These are phyloP conservation scores for Eupithecia insigniata DNA, from an alignment of 2,888 invertebrate species.

Conservation along the genomic window DNA sequence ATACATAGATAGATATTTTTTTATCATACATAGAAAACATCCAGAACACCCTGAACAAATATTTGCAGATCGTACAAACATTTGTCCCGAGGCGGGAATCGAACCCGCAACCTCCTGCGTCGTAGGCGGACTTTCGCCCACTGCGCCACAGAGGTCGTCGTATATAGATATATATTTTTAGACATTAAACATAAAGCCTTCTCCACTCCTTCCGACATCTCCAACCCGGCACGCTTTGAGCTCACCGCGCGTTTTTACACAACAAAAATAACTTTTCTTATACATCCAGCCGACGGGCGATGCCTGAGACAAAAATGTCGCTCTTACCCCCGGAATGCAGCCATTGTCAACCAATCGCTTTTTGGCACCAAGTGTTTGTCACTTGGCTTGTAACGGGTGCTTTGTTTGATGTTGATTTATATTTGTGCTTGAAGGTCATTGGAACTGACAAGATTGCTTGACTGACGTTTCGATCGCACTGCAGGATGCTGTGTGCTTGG, in stretches of 20 bases:
- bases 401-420: constrained; percentile 11
- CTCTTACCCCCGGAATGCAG: constrained; percentile 24
- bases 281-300: constrained; percentile 5
- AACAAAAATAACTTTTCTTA: constrained; percentile 55
- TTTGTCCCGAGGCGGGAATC: no score
- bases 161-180: no score
- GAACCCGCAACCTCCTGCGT: no score
- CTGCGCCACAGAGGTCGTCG: no score
- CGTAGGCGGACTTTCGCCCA: no score
- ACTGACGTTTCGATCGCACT: background rate
- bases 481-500: no score
- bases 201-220: constrained; percentile 19
- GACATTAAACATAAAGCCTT: constrained; percentile 11
- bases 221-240: constrained; percentile 54
- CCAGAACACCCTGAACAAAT: no score
- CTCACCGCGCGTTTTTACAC: constrained; percentile 55
- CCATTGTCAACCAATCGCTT: constrained; percentile 30
- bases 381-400: constrained; percentile 5
- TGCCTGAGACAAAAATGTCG: constrained; percentile 21
- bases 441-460: background rate
- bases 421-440: background rate
- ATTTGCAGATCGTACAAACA: no score
- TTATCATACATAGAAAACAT: no score
- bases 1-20: no score
- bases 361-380: constrained; percentile 27